Percentiles rank a stretch among this genome's conserved stretches.
Conservation (phyloP, 2,888 invertebrate species). For the Ophion ellenae region DNA sequence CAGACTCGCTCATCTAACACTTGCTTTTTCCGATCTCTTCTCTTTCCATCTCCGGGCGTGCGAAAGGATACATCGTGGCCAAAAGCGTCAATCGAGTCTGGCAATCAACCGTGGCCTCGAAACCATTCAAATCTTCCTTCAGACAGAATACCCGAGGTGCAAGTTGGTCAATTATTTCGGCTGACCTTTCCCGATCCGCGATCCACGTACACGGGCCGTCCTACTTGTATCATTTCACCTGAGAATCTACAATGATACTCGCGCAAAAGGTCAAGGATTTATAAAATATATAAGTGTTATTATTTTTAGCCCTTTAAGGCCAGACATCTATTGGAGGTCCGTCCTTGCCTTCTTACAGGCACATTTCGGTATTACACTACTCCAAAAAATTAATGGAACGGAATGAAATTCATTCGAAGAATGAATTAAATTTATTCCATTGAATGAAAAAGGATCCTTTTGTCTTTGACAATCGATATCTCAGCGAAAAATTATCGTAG, state of each 20-base stretch:
- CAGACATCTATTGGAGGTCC: background rate
- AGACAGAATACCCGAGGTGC: conserved; percentile 37
- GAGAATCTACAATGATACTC: background rate
- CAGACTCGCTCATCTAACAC: conserved; percentile 17
- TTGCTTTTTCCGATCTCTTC: conserved; percentile 15
- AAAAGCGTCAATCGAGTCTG: conserved; percentile 47
- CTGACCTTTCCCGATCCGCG: conserved; percentile 47
- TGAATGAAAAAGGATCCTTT: too few relatives aligned
- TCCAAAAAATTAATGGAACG: too few relatives aligned
- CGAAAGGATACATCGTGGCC: conserved; percentile 1
- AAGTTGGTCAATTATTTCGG: conserved; percentile 51
- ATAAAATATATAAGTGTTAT: background rate
- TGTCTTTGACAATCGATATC: too few relatives aligned
- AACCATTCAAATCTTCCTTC: conserved; percentile 72
- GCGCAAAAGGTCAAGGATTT: background rate
- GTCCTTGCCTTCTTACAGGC: background rate
- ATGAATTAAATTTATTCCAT: too few relatives aligned
- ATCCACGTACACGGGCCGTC: background rate
- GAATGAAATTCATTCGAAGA: too few relatives aligned
- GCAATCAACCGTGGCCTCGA: conserved; percentile 77
- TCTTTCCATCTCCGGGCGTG: conserved; percentile 17
- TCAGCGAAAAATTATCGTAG: too few relatives aligned
- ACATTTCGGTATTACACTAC: background rate
- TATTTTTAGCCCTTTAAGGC: background rate
- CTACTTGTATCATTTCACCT: conserved; percentile 5